A percentile compares a stretch with the other conserved stretches of the same genome.
phyloP scores from a whole-genome alignment of 1,140 invertebrate species.

The Danaus plexippus region DNA sequence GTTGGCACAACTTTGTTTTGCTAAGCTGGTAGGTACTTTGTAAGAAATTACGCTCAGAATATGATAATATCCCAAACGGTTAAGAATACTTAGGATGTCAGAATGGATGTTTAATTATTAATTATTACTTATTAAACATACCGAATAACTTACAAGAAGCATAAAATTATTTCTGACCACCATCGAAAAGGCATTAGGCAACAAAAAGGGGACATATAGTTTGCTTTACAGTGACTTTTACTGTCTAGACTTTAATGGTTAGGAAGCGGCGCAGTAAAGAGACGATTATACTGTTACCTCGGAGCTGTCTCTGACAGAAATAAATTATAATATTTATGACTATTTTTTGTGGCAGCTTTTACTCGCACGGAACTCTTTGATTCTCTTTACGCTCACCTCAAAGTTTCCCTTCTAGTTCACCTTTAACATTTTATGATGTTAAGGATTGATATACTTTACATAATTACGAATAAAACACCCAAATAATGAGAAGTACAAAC shows the following conservation, averaged over 20 bases:
- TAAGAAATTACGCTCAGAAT: too few relatives aligned
- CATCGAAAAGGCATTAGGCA: conserved; percentile 48
- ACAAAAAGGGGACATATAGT: conserved; percentile 50
- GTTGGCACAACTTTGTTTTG: too few relatives aligned
- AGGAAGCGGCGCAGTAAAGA: conserved; percentile 52
- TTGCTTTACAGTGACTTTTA: conserved; percentile 58
- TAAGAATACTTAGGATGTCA: too few relatives aligned
- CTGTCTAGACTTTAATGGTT: conserved; percentile 55
- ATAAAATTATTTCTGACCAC: conserved; percentile 16
- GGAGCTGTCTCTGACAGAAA: conserved; percentile 37
- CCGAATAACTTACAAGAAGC: too few relatives aligned
- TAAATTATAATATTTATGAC: conserved; percentile 61
- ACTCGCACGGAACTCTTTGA: conserved; percentile 19
- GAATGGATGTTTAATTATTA: too few relatives aligned
- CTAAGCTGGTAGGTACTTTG: too few relatives aligned
- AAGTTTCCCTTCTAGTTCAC: neutral
- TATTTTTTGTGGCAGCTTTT: conserved; percentile 47
- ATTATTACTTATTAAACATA: too few relatives aligned
- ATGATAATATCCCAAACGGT: too few relatives aligned
- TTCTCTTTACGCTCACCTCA: neutral
- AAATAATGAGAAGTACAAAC: too few relatives aligned
- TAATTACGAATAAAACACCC: too few relatives aligned
- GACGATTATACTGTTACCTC: conserved; percentile 35
- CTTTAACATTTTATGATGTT: neutral
- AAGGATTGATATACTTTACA: too few relatives aligned